Evolutionary conservation across 2,888 invertebrate species (phyloP).

Genomic region (Drosophila engyochracea): DNA sequence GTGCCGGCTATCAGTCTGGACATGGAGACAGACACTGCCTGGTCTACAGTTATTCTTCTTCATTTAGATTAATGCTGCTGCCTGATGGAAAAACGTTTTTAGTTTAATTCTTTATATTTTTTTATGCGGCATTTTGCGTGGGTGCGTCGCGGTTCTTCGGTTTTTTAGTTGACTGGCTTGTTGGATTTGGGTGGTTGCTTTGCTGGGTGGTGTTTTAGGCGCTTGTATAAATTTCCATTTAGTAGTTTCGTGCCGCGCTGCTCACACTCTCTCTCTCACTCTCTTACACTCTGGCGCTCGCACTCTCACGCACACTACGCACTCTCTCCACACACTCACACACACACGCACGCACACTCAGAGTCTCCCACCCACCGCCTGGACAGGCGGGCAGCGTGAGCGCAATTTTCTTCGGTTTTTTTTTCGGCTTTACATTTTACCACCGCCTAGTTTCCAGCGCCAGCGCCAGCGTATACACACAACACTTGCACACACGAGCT

Average conservation of each 20-base stretch:
- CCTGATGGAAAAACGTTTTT: slow-evolving; percentile 16
- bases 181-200: slow-evolving; percentile 50
- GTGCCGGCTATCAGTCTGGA: slow-evolving; percentile 51
- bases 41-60: background rate
- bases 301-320: slow-evolving; percentile 52
- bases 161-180: slow-evolving; percentile 39
- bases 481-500: slow-evolving; percentile 64
- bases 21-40: slow-evolving; percentile 21
- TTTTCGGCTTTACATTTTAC: slow-evolving; percentile 70
- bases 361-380: slow-evolving; percentile 60
- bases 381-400: slow-evolving; percentile 45
- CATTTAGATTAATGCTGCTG: slow-evolving; percentile 18
- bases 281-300: slow-evolving; percentile 39
- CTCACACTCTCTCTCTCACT: slow-evolving; percentile 45
- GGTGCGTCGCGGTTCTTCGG: slow-evolving; percentile 47
- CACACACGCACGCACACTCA: slow-evolving; percentile 45
- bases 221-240: slow-evolving; percentile 74
- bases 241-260: slow-evolving; percentile 61
- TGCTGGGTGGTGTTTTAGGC: slow-evolving; percentile 59
- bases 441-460: slow-evolving; percentile 79
- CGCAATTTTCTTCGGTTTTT: slow-evolving; percentile 63
- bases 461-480: slow-evolving; percentile 79
- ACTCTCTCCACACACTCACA: slow-evolving; percentile 47
- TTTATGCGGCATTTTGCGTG: slow-evolving; percentile 51
- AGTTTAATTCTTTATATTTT: slow-evolving; percentile 5